Conservation (phyloP, 2,113 vertebrate species). For the Podarcis cretensis region DNA sequence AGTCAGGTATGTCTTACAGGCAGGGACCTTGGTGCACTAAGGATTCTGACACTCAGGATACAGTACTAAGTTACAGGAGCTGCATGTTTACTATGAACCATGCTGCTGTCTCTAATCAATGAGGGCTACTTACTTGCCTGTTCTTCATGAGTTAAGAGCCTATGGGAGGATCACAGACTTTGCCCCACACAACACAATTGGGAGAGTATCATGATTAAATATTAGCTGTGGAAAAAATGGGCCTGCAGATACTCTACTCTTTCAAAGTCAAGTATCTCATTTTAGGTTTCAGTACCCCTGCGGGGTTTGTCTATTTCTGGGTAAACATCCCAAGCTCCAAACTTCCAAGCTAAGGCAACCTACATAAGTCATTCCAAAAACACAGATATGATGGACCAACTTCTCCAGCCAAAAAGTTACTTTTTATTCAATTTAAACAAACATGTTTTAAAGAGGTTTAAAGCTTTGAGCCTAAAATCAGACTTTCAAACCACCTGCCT, state of each 20-base stretch:
- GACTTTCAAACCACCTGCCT: background rate
- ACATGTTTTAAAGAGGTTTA: background rate
- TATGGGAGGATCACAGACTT: no score
- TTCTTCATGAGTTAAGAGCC: background rate
- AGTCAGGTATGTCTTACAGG: background rate
- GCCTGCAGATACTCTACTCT: no score
- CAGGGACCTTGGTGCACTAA: background rate
- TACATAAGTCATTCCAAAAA: slow-evolving; percentile 7
- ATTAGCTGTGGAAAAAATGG: no score
- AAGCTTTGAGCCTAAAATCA: background rate
- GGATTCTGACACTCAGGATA: background rate
- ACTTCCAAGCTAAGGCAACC: background rate
- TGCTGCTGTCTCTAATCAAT: background rate
- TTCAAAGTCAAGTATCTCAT: background rate
- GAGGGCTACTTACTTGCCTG: background rate
- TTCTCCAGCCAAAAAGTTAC: background rate
- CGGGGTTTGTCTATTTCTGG: background rate
- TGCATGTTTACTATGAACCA: no score
- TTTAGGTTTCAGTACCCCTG: background rate
- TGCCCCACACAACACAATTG: no score
- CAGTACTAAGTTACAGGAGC: background rate
- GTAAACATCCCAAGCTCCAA: background rate
- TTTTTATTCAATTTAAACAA: slow-evolving; percentile 9
- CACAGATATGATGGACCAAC: background rate
- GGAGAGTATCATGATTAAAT: no score